Percentiles rank a stretch among this genome's conserved stretches.
Evolutionary conservation across 1,140 invertebrate species (phyloP).

Genomic region (Drosophila equinoxialis): DNA sequence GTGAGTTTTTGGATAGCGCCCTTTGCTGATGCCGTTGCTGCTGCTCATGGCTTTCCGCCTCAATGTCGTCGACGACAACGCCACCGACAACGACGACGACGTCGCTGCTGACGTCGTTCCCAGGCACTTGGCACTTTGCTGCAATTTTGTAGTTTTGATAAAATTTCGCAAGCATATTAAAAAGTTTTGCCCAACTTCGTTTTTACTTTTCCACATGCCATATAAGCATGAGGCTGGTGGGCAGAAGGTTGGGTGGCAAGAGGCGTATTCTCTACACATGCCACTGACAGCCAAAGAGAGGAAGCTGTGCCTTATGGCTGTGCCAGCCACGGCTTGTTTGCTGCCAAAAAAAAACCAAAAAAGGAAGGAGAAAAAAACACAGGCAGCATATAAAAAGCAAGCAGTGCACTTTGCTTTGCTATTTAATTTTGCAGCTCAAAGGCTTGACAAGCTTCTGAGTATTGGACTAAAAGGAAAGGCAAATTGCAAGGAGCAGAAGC

Average conservation of each 20-base stretch:
- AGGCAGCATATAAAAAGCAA: constrained; percentile 50
- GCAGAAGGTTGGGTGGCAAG: background rate
- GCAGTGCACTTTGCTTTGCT: constrained; percentile 75
- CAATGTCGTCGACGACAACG: too few species aligned
- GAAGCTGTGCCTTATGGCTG: constrained; percentile 67
- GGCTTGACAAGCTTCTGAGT: constrained; percentile 63
- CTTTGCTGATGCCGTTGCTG: constrained; percentile 41
- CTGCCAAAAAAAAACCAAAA: constrained; percentile 56
- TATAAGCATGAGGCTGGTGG: constrained; percentile 22
- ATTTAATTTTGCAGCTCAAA: constrained; percentile 78
- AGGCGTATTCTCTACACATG: constrained; percentile 59
- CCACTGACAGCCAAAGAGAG: constrained; percentile 61
- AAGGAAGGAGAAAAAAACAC: background rate
- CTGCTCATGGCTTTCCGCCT: too few species aligned
- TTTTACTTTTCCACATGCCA: constrained; percentile 79
- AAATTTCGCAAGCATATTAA: constrained; percentile 82
- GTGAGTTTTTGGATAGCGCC: constrained; percentile 29
- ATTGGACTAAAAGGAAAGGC: constrained; percentile 15
- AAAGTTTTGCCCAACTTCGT: constrained; percentile 79
- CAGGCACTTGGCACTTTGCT: constrained; percentile 79
- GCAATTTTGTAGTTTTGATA: constrained; percentile 82
- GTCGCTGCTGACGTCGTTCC: constrained; percentile 33
- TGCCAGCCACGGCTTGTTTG: constrained; percentile 71
- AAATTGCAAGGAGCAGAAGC: background rate
- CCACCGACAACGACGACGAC: background rate